phyloP scores from a whole-genome alignment of 35 echinoderm and acorn worm genomes.

The Apostichopus californicus region DNA sequence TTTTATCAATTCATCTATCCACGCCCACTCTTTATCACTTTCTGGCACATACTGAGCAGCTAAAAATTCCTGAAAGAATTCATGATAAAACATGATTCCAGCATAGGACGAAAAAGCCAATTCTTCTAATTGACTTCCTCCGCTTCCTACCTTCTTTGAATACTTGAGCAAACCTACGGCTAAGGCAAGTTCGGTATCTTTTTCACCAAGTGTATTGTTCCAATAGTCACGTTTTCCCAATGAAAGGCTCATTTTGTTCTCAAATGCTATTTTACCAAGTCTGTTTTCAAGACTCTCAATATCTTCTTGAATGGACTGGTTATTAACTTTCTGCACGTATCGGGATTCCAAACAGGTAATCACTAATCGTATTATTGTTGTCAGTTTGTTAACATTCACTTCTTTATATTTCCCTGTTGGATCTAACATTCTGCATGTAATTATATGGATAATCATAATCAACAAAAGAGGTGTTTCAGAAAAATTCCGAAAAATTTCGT shows the following conservation, averaged over 20 bases:
- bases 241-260: not conserved
- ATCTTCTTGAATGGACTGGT: not conserved
- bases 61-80: constrained; percentile 11
- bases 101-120: constrained; percentile 6
- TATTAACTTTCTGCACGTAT: constrained; percentile 9
- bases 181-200: not conserved
- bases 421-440: not conserved
- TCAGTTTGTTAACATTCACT: not conserved
- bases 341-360: constrained; percentile 31
- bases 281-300: not conserved
- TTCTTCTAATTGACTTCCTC: not conserved
- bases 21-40: not conserved
- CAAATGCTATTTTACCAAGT: not conserved
- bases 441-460: constrained; percentile 7
- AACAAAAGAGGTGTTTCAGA: constrained; percentile 1
- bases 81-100: constrained; percentile 19
- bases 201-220: not conserved
- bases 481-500: not conserved
- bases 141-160: not conserved
- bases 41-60: not conserved
- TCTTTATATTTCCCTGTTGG: not conserved
- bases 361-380: not conserved
- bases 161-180: not conserved
- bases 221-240: not conserved
- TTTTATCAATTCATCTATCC: not conserved